Evolutionary conservation across 1,140 invertebrate species (phyloP).

Genomic region (Leptinotarsa texana): DNA sequence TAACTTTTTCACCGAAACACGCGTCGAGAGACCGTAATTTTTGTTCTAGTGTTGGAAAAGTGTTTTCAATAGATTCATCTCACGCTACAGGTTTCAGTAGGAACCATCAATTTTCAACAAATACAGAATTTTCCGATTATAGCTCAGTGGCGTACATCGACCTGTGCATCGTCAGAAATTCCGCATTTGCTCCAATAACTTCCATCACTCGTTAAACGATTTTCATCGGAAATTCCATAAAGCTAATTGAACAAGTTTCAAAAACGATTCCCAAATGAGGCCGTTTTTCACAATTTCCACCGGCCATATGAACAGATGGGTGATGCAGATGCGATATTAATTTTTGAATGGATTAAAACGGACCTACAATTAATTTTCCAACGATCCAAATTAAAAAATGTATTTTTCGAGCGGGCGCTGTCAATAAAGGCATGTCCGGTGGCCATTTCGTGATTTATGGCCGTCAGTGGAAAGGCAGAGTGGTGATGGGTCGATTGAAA

Average conservation of each 20-base stretch:
- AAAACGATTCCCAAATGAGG: neutral
- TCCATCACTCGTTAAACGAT: neutral
- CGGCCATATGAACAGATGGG: neutral
- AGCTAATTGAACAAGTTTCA: neutral
- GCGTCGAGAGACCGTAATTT: no score
- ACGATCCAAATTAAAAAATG: neutral
- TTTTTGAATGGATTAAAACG: neutral
- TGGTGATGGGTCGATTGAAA: no score
- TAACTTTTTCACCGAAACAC: no score
- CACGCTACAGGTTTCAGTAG: no score
- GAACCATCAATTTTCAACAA: neutral
- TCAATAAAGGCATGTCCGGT: neutral
- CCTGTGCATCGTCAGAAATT: no score
- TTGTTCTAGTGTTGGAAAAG: no score
- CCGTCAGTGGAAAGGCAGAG: neutral
- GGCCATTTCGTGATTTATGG: neutral
- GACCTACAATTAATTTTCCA: neutral
- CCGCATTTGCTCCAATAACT: no score
- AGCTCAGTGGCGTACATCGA: no score
- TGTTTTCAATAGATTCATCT: no score
- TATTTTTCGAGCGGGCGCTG: neutral
- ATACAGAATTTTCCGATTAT: neutral
- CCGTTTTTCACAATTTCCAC: neutral
- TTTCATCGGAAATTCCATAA: neutral
- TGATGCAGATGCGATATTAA: slow-evolving; percentile 1